These are phyloP conservation scores for Acrossocheilus wenchowensis DNA, from an alignment of 2,797 vertebrate species.

Conservation along the genomic window DNA sequence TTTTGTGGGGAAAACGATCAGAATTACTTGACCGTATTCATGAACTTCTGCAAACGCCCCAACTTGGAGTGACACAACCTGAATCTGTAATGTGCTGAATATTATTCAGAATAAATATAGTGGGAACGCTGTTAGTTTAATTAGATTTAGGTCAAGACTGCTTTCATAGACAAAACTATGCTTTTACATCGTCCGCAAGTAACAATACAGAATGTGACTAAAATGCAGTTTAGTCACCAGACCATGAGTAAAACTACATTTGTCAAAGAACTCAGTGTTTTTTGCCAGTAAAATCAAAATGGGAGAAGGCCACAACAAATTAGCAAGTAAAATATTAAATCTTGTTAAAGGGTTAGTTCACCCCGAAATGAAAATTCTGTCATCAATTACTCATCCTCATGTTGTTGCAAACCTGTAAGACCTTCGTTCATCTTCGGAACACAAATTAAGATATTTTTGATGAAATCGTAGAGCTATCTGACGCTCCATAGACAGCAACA, in stretches of 20 bases:
- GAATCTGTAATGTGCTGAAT: neutral
- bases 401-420: too few species aligned
- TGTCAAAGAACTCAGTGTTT: neutral
- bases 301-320: neutral
- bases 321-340: neutral
- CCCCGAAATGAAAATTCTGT: too few species aligned
- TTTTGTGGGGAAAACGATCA: neutral
- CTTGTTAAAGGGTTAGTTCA: too few species aligned
- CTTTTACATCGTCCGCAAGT: neutral
- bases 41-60: neutral
- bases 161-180: neutral
- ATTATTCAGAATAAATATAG: neutral
- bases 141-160: neutral
- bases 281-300: neutral
- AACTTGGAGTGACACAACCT: neutral
- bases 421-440: too few species aligned
- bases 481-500: too few species aligned
- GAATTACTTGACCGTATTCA: neutral
- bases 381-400: too few species aligned
- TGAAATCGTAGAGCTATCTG: too few species aligned
- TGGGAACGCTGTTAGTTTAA: neutral
- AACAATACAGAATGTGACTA: neutral
- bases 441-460: too few species aligned
- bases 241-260: neutral
- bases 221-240: neutral